Evolutionary conservation across 64 coral and sea anemone genomes (phyloP).

Genomic region (Stichodactyla helianthus): DNA sequence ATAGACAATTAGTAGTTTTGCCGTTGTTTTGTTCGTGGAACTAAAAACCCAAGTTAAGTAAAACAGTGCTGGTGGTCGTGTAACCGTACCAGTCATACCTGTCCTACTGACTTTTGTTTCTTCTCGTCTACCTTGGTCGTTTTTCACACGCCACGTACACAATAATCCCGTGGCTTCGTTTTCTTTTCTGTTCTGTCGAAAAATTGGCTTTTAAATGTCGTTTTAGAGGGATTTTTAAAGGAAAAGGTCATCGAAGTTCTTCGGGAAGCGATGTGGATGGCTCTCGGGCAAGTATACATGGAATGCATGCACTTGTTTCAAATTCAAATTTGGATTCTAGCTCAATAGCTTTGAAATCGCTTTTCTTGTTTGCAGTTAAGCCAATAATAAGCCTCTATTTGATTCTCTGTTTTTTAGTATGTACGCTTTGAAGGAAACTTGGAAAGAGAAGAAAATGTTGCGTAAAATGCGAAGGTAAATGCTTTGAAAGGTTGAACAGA

Average conservation of each 20-base stretch:
- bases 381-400: neutral
- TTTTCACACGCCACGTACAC: constrained; percentile 54
- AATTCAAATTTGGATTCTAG: neutral
- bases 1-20: neutral
- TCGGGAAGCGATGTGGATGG: constrained; percentile 42
- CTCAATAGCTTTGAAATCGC: neutral
- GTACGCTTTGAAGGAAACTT: constrained; percentile 52
- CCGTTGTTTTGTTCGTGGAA: constrained; percentile 3
- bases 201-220: constrained; percentile 16
- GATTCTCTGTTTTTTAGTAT: constrained; percentile 27
- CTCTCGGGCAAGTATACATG: constrained; percentile 50
- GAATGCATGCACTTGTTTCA: neutral
- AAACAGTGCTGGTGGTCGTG: constrained; percentile 39
- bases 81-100: constrained; percentile 50
- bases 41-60: neutral
- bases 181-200: neutral
- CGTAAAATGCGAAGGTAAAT: constrained; percentile 48
- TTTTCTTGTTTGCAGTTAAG: neutral
- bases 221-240: neutral
- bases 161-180: neutral
- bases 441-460: constrained; percentile 42
- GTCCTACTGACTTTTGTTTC: constrained; percentile 39
- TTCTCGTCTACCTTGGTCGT: constrained; percentile 14
- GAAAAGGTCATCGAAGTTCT: neutral
- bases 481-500: constrained; percentile 27